Base-by-base conservation (phyloP, 2,113 vertebrate species). In the Zosterops borbonicus region DNA sequence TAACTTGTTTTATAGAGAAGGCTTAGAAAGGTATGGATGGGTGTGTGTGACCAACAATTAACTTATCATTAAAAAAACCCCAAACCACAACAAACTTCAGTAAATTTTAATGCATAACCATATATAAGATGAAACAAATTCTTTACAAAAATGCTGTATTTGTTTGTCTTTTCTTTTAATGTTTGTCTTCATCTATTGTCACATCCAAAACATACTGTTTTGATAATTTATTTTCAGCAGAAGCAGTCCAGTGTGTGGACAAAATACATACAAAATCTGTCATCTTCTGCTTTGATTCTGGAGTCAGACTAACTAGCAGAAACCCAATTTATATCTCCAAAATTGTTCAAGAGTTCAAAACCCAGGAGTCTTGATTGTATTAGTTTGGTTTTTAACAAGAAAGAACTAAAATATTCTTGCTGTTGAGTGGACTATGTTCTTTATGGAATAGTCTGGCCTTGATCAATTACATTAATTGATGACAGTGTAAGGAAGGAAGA, bases 21-120 rank as follows among this genome's bases (percentile, higher is more conserved):
- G 41, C 79, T 97, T 94, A 87, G 88, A 97, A 97, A 94, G 94
- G 88, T 91, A 79, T 90, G 78, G 60, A 68, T 84, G 83, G 23
- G 17, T 8, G 2, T 42, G 6, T 46, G 12, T 50, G 89, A 75
- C 20, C 55, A 78, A 33, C 10, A 93, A 65, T 5, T 92, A 18
- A 20, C 25, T 91, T 89, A 82, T 81, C 69, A 29, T 47, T 5
- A 78, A 95, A 70, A 65, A 58, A 58, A 16, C 12, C 20, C 1
- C 20, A 37, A 17, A n/a, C 8, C 21, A 23, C 12, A 17, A 18
- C 3, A 71, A 68, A 39, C 31, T 77, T 42, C 69, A 89, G 27
- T 75, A 53, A 49, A n/a, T 78, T 87, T 94, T 94, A 63, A 81
- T 87, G 64, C 94, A 96, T 90, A 53, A 56, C 7, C 3, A 69